A percentile compares a stretch with the other conserved stretches of the same genome.
These are phyloP conservation scores for Mythimna impura DNA, from an alignment of 2,888 invertebrate species.

Conservation along the genomic window DNA sequence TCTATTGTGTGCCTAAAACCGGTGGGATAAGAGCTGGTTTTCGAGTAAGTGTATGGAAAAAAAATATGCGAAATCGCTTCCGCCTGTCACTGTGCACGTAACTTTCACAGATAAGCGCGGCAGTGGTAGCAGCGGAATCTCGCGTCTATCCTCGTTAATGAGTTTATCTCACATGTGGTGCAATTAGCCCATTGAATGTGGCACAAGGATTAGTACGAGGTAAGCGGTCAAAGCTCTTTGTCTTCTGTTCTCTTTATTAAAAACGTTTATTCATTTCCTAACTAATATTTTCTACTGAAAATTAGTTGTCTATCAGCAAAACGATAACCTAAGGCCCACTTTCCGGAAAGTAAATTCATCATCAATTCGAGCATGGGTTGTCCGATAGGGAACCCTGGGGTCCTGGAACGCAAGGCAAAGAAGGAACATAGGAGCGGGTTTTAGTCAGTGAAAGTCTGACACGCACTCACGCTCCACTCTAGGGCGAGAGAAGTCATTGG, in stretches of 20 bases:
- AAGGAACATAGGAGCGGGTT: too few relatives aligned
- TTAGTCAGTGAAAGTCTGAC: too few relatives aligned
- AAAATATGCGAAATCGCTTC: slow-evolving; percentile 46
- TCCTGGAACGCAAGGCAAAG: too few relatives aligned
- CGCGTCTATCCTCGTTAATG: slow-evolving; percentile 89
- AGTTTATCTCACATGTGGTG: slow-evolving; percentile 89
- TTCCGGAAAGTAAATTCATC: neutral
- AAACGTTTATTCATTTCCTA: slow-evolving; percentile 17
- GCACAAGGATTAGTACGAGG: slow-evolving; percentile 84
- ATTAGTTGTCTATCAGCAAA: neutral
- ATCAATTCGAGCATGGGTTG: neutral
- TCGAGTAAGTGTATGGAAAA: too few relatives aligned
- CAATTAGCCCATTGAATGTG: slow-evolving; percentile 88
- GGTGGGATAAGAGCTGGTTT: too few relatives aligned
- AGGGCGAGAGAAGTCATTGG: too few relatives aligned
- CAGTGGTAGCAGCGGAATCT: slow-evolving; percentile 84
- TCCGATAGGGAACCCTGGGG: too few relatives aligned
- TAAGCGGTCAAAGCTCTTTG: slow-evolving; percentile 76
- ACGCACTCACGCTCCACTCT: too few relatives aligned
- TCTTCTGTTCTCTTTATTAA: slow-evolving; percentile 49
- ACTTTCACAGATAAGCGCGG: slow-evolving; percentile 81
- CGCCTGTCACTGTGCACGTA: slow-evolving; percentile 51
- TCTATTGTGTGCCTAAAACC: too few relatives aligned
- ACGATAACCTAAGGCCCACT: neutral
- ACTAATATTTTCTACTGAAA: neutral